phyloP scores from a whole-genome alignment of 53 echinoderm and acorn worm genomes.

The Temnopleurus reevesii region DNA sequence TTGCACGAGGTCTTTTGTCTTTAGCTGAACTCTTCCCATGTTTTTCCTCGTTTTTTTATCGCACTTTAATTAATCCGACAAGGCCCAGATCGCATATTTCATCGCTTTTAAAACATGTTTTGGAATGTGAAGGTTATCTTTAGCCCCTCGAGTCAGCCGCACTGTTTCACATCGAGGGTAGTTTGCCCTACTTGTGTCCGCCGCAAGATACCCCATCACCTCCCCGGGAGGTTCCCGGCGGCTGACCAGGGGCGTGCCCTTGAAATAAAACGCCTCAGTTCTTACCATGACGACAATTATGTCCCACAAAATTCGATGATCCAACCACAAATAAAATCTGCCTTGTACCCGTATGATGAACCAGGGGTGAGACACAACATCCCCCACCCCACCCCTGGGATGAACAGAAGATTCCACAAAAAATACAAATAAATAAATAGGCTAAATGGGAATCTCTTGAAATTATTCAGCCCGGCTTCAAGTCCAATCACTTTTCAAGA shows the following conservation, averaged over 20 bases:
- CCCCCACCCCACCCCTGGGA: no score
- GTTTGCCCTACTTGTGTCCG: not conserved
- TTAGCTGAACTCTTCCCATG: not conserved
- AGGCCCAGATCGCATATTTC: constrained; percentile 58
- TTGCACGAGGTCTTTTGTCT: constrained; percentile 50
- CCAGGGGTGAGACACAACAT: no score
- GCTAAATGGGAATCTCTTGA: no score
- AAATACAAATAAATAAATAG: no score
- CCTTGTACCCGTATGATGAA: no score
- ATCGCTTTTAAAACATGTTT: constrained; percentile 61
- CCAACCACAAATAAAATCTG: not conserved
- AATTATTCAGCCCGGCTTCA: no score
- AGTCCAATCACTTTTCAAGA: no score
- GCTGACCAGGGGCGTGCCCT: not conserved
- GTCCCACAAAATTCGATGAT: not conserved
- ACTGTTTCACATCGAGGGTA: not conserved
- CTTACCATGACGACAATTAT: not conserved
- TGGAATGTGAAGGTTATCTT: constrained; percentile 55
- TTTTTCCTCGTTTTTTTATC: constrained; percentile 48
- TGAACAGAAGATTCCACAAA: no score
- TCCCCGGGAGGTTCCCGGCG: not conserved
- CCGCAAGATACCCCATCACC: not conserved
- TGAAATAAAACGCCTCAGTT: not conserved
- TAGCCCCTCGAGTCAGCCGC: not conserved
- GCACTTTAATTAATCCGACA: constrained; percentile 61